A percentile compares a stretch with the other conserved stretches of the same genome.
These are phyloP conservation scores for Aporophyla lueneburgensis DNA, from an alignment of 2,888 invertebrate genomes.

Conservation along the genomic window DNA sequence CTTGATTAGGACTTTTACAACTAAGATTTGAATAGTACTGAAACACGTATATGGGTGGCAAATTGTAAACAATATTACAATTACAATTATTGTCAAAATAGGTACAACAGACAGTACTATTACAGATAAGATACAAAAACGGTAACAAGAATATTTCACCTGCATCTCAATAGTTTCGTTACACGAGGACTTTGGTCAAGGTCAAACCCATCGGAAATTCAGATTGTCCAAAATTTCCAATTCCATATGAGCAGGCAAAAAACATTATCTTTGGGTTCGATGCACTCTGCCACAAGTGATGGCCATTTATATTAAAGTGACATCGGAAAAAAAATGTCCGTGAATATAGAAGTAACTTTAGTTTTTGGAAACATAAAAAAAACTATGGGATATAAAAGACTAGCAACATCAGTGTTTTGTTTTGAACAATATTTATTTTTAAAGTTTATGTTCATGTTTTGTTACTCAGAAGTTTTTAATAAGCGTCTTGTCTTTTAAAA, in stretches of 20 bases:
- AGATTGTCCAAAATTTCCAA: slow-evolving; percentile 74
- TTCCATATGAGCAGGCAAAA: slow-evolving; percentile 70
- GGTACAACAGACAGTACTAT: slow-evolving; percentile 7
- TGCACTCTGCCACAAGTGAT: slow-evolving; percentile 67
- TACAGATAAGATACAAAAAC: slow-evolving; percentile 24
- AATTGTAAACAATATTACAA: background rate
- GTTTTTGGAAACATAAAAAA: slow-evolving; percentile 36
- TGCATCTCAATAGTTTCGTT: slow-evolving; percentile 57
- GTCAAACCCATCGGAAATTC: slow-evolving; percentile 76
- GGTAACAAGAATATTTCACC: slow-evolving; percentile 51
- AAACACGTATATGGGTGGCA: background rate
- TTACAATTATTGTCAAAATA: background rate
- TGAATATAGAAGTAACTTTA: slow-evolving; percentile 36
- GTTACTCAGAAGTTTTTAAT: slow-evolving; percentile 14
- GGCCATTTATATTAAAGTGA: slow-evolving; percentile 52
- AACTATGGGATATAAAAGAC: slow-evolving; percentile 27
- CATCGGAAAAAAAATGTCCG: slow-evolving; percentile 46
- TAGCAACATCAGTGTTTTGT: slow-evolving; percentile 9
- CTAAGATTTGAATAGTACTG: background rate
- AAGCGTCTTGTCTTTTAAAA: slow-evolving; percentile 1
- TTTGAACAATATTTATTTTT: slow-evolving; percentile 14
- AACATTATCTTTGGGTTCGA: slow-evolving; percentile 69
- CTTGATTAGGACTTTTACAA: too few species aligned
- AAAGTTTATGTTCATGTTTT: background rate
- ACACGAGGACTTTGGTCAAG: slow-evolving; percentile 76